Evolutionary conservation across 2,797 vertebrate genomes (phyloP), one percentile per base, ranked within the genome.

Genomic region (Eupleurogrammus muticus): DNA sequence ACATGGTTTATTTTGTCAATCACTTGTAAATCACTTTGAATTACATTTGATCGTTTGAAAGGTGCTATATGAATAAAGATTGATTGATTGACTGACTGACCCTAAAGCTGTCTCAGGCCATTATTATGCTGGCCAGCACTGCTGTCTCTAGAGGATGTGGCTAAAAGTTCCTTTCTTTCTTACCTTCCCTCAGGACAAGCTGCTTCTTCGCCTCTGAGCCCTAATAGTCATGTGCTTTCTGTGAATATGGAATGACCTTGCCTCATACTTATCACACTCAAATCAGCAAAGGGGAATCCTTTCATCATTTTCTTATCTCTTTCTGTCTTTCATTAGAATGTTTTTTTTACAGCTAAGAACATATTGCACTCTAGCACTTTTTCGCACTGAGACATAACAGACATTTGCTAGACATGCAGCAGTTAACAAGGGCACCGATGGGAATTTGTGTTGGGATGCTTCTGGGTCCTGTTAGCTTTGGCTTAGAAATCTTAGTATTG

Each of bases 231-330:
- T 6, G 50, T 70, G 67, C 70, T 72, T 75, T 87, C 73, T 86
- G 73, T 81, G 83, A 77, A 86, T 90, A 88, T 81, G 79, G 77
- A 90, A 88, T 85, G 73, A 87, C 83, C 71, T 72, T 9, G 23
- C 70, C 75, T 76, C 63, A 80, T 77, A 71, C 73, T 87, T 83
- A 89, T 86, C 74, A 83, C 66, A 77, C 78, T 87, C 68, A 78
- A 79, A 79, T 80, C 73, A 87, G 84, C 73, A 86, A 84, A 89
- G 70, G 52, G 40, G 71, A 87, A 79, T 64, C 13, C 54, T 51
- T 73, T 79, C 72, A 78, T 83, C 68, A 58, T 53, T 56, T 69
- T 55, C 49, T 21, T 59, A 59, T 12, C 55, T n/a, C 24, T 71
- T 55, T 54, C 35, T n/a, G 52, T 71, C 50, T 80, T 67, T 69